Base-by-base conservation (phyloP, 1,140 invertebrate genomes). In the Bactericera cockerelli region DNA sequence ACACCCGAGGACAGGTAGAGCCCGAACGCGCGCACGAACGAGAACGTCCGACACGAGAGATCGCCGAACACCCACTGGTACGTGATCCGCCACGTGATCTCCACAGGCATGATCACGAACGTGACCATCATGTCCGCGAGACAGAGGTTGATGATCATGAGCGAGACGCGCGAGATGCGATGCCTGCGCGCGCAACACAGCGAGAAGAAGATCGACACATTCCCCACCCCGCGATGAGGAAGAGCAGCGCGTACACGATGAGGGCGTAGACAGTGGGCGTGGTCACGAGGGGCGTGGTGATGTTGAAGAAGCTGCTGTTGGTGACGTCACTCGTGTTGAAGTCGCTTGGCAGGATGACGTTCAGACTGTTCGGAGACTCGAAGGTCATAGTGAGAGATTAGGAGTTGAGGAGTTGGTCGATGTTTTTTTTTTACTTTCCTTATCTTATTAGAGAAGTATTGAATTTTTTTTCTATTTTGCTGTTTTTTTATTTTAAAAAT, bases 1-100 rank as follows among this genome's bases (percentile, higher is more conserved):
- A 89, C 80, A 67, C 86, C 86, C 19, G 84, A 87, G 1, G 83
- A 86, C 1, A 89, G 72, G 67, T 90, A 89, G n/a, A 87, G 79
- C 16, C 86, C 86, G 64, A 89, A 86, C 1, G 85, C 83, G 42
- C 86, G 71, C 57, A 86, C 71, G 65, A 88, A 87, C 59, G 82
- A 75, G 31, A 88, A 78, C 21, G 84, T 66, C 67, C 87, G 84
- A 68, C 87, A 91, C 6, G 80, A 77, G 1, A 78, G 63, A 66
- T 88, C 86, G 1, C 86, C 86, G 0, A 82, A 84, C n/a, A 82
- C 66, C 87, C 87, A 91, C 55, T 81, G 77, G 3, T 83, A 81
- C 0, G 85, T 89, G 28, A 85, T 72, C 55, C 86, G 74, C 87
- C 87, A 89, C 0, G 77, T 77, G 59, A 87, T 76, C 75, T 90